These are phyloP conservation scores for Galerucella calmariensis DNA, from an alignment of 2,888 invertebrate species.

Conservation along the genomic window DNA sequence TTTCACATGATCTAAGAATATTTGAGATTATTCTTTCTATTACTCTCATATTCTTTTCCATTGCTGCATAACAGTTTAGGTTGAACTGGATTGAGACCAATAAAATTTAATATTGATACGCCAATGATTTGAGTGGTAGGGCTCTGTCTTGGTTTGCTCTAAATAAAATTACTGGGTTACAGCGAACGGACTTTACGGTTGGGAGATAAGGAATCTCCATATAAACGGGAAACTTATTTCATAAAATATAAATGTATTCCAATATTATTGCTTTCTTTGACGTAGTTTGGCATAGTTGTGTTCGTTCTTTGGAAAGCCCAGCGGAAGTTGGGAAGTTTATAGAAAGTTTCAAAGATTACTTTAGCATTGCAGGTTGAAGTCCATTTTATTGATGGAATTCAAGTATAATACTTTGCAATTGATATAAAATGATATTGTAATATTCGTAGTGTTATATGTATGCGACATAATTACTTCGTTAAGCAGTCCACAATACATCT, in stretches of 20 bases:
- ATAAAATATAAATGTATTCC: conserved; percentile 56
- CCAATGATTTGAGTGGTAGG: conserved; percentile 12
- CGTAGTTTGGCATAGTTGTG: conserved; percentile 27
- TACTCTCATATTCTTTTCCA: no score
- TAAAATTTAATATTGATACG: background rate
- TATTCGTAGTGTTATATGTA: no score
- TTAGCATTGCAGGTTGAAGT: background rate
- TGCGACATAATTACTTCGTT: no score
- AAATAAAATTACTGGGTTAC: conserved; percentile 54
- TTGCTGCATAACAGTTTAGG: no score
- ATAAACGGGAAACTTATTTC: conserved; percentile 53
- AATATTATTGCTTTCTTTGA: conserved; percentile 49
- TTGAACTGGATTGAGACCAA: background rate
- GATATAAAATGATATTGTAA: background rate
- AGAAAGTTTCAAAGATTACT: background rate
- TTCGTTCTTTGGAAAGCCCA: conserved; percentile 11
- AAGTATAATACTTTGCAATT: background rate
- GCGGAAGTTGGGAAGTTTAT: background rate
- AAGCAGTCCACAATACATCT: no score
- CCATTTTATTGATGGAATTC: background rate
- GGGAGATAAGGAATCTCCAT: conserved; percentile 50
- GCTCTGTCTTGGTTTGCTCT: conserved; percentile 47
- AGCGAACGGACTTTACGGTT: conserved; percentile 48
- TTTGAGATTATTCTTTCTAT: no score
- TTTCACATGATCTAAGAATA: no score